Evolutionary conservation across 2,888 invertebrate genomes (phyloP), one percentile per base, ranked within the genome.

Genomic region (Apamea epomidion): DNA sequence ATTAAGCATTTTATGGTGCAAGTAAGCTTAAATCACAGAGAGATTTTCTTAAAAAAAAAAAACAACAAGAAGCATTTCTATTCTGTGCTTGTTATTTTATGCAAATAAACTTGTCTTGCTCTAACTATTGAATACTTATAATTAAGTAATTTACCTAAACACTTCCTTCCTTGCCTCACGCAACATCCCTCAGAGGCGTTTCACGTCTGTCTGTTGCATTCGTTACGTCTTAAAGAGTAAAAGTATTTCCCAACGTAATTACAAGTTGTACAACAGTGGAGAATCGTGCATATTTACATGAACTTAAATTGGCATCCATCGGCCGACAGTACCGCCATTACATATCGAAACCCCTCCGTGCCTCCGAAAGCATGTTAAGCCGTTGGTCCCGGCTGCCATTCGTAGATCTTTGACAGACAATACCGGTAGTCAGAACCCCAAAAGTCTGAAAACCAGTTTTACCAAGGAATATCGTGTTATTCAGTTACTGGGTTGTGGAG

Each of bases 241-340:
- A 88, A 87, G 84, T 85, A 83, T 91, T 91, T 91, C 88, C 87
- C 88, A 89, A 87, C 87, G 87, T 90, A 93, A 93, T 93, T 91
- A 88, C 86, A 65, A 82, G 84, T 87, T 82, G 85, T 83, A 88
- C 88, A 86, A 86, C 82, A 75, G 58, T 58, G 58, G 64, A 88
- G 77, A 89, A 86, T 90, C 92, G 92, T 91, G 90, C 90, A 83
- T 91, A 90, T 91, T 86, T 88, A 89, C 86, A 86, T 90, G 82
- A 80, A 82, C 82, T 83, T 81, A 81, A 85, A 90, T 89, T 87
- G 86, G 67, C 70, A 71, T 82, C 88, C 67, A 76, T 89, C 88
- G 86, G 87, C 82, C 76, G 77, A 68, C 83, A 78, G 85, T 80
- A 86, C 87, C 80, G 29, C 18, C 2, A 29, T 64, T 64, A 64